Percentiles rank a stretch among this genome's conserved stretches.
These are phyloP conservation scores for Calyptommatus sinebrachiatus DNA, from an alignment of 2,113 vertebrate genomes.

Conservation along the genomic window DNA sequence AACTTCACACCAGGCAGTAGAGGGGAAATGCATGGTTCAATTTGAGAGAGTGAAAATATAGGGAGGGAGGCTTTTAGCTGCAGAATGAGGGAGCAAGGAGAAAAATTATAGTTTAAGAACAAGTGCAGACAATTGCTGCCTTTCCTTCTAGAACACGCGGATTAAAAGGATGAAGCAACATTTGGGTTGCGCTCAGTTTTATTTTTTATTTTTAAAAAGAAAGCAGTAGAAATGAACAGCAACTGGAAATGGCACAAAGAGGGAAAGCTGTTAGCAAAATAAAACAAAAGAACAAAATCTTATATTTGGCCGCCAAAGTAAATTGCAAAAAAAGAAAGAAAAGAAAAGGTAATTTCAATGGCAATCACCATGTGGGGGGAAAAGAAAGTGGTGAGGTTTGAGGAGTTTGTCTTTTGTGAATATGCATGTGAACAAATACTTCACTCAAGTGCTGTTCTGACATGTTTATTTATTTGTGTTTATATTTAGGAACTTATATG, in stretches of 20 bases:
- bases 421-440: no score
- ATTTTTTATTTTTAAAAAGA: not conserved
- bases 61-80: not conserved
- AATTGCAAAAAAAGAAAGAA: no score
- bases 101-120: not conserved
- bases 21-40: conserved; percentile 23
- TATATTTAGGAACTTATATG: no score
- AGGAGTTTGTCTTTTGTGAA: no score
- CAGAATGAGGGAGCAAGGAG: not conserved
- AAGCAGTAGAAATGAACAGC: not conserved
- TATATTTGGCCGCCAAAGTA: no score
- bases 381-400: no score
- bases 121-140: not conserved
- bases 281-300: no score
- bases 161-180: not conserved
- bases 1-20: conserved; percentile 16
- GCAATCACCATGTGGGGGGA: no score
- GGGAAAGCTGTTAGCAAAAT: not conserved
- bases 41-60: conserved; percentile 3
- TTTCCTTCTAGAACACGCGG: not conserved
- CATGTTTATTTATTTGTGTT: no score
- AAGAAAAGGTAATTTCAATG: no score
- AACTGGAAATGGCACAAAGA: not conserved
- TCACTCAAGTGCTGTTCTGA: no score
- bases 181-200: rapidly evolving